These are phyloP conservation scores for Monodelphis domestica DNA, from an alignment of 2,797 vertebrate species.

Conservation along the genomic window DNA sequence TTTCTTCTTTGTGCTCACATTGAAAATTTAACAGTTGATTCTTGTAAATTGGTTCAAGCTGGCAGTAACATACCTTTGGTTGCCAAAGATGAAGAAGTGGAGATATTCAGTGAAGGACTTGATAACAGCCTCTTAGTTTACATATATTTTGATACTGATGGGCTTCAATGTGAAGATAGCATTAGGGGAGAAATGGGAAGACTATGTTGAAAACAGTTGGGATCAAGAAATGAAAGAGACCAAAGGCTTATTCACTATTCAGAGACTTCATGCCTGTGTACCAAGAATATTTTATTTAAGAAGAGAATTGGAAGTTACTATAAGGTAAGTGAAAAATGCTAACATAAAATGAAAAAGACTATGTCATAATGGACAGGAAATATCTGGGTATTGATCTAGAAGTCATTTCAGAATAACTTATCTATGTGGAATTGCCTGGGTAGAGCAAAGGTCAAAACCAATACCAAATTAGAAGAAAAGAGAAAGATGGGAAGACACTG, in stretches of 20 bases:
- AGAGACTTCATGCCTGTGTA: neutral
- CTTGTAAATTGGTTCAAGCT: neutral
- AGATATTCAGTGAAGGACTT: neutral
- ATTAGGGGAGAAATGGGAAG: neutral
- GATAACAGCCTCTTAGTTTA: neutral
- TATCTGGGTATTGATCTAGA: neutral
- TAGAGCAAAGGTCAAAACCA: neutral
- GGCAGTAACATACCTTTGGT: neutral
- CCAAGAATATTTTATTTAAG: neutral
- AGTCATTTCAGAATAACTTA: neutral
- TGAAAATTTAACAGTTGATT: neutral
- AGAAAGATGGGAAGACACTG: neutral
- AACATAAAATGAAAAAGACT: neutral
- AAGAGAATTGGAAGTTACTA: neutral
- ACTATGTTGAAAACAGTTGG: neutral
- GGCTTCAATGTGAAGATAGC: neutral
- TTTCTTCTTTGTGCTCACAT: neutral
- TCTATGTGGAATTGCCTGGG: neutral
- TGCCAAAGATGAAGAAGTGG: neutral
- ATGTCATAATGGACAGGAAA: neutral
- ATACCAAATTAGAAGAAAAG: neutral
- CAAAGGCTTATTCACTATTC: neutral
- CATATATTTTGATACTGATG: neutral
- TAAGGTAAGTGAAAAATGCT: neutral
- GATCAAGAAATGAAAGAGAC: neutral